Evolutionary conservation across 2,113 vertebrate species (phyloP).

Genomic region (Cacatua alba): DNA sequence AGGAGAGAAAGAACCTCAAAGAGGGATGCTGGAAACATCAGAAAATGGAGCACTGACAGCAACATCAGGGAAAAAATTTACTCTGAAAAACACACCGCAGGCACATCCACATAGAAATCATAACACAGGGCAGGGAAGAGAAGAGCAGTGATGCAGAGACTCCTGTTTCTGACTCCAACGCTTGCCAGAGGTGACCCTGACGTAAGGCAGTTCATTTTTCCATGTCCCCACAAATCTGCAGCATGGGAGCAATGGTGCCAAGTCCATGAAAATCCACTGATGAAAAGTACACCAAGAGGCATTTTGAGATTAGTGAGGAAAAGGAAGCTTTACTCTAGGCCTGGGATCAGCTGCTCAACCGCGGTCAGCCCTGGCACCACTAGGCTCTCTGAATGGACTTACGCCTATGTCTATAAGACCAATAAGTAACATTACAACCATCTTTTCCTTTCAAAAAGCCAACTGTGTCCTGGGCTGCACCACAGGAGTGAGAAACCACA

Average conservation of each 20-base stretch:
- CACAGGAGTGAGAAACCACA: not conserved
- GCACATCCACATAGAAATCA: not conserved
- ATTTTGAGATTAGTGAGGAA: not conserved
- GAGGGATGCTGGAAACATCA: not conserved
- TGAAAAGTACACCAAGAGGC: not conserved
- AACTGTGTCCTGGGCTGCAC: not conserved
- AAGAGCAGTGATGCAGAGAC: not conserved
- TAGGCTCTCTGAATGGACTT: rapidly evolving
- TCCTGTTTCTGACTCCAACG: not conserved
- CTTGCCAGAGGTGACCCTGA: not conserved
- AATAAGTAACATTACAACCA: not conserved
- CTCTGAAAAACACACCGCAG: not conserved
- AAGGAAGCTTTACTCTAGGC: not conserved
- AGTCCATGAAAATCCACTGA: not conserved
- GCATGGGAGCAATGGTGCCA: not conserved
- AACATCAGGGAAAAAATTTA: not conserved
- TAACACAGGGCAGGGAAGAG: not conserved
- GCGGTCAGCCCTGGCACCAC: not conserved
- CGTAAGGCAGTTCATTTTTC: rapidly evolving
- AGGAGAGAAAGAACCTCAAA: not conserved
- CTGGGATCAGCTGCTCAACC: not conserved
- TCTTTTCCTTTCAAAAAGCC: not conserved
- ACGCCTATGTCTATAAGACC: rapidly evolving
- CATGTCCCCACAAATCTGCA: not conserved
- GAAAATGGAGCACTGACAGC: not conserved